Percentiles rank a stretch among this genome's conserved stretches.
Evolutionary conservation across 2,888 invertebrate species (phyloP).

Genomic region (Baronia brevicornis): DNA sequence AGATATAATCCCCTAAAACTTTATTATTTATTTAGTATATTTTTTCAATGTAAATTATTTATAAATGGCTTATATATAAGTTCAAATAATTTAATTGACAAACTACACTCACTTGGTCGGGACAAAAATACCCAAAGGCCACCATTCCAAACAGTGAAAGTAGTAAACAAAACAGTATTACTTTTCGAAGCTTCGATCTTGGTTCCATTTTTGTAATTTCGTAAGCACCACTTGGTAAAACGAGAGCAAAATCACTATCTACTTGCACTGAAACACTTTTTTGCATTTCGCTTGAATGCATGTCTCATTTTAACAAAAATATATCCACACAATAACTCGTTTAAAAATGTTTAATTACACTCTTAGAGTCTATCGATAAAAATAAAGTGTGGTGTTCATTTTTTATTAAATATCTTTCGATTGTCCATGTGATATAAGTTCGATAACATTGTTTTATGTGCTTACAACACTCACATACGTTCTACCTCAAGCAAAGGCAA

Average conservation of each 20-base stretch:
- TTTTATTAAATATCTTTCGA: constrained; percentile 32
- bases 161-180: constrained; percentile 87
- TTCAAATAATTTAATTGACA: background rate
- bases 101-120: constrained; percentile 81
- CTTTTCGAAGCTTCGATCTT: constrained; percentile 85
- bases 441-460: constrained; percentile 46
- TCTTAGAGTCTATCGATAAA: constrained; percentile 27
- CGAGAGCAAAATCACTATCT: constrained; percentile 87
- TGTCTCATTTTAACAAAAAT: constrained; percentile 72
- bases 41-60: too few relatives aligned
- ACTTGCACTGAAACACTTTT: constrained; percentile 89
- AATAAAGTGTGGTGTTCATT: constrained; percentile 33
- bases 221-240: constrained; percentile 85
- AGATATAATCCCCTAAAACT: too few relatives aligned
- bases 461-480: constrained; percentile 33
- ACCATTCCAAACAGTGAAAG: constrained; percentile 90
- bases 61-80: too few relatives aligned
- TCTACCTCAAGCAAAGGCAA: constrained; percentile 37
- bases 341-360: constrained; percentile 7
- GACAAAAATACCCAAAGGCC: constrained; percentile 92
- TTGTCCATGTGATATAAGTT: constrained; percentile 36
- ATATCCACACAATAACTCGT: constrained; percentile 39
- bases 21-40: too few relatives aligned
- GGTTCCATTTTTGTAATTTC: constrained; percentile 92
- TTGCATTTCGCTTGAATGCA: constrained; percentile 77